Conservation (phyloP, 2,113 vertebrate genomes). For the Austrofundulus limnaeus region DNA sequence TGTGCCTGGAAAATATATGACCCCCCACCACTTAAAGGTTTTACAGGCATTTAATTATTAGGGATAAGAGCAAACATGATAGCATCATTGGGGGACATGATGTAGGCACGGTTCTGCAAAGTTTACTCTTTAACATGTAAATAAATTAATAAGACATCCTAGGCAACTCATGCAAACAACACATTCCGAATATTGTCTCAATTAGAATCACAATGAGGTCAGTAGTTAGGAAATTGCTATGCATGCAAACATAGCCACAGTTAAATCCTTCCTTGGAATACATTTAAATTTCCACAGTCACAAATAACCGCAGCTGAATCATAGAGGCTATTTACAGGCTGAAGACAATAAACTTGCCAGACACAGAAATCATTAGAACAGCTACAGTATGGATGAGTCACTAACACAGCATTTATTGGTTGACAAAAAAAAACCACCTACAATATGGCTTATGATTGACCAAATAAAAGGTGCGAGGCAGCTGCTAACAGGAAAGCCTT, state of each 20-base stretch:
- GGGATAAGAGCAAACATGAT: neutral
- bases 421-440: slow-evolving; percentile 11
- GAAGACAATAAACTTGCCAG: neutral
- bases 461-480: neutral
- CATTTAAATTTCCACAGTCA: neutral
- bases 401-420: slow-evolving; percentile 11
- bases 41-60: neutral
- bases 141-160: neutral
- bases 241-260: neutral
- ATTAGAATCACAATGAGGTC: neutral
- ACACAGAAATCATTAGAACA: slow-evolving; percentile 14
- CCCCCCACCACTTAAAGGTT: no score
- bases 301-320: neutral
- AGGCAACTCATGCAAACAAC: neutral
- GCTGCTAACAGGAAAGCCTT: neutral
- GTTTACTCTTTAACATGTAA: neutral
- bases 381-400: slow-evolving; percentile 5
- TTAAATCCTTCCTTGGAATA: neutral
- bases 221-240: neutral
- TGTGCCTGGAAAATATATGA: no score
- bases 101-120: neutral
- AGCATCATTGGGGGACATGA: neutral
- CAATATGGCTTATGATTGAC: neutral
- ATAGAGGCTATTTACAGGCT: neutral
- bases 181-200: neutral